Evolutionary conservation across 2,888 invertebrate species (phyloP), one percentile per base, ranked within the genome.

Genomic region (Monopis laevigella): DNA sequence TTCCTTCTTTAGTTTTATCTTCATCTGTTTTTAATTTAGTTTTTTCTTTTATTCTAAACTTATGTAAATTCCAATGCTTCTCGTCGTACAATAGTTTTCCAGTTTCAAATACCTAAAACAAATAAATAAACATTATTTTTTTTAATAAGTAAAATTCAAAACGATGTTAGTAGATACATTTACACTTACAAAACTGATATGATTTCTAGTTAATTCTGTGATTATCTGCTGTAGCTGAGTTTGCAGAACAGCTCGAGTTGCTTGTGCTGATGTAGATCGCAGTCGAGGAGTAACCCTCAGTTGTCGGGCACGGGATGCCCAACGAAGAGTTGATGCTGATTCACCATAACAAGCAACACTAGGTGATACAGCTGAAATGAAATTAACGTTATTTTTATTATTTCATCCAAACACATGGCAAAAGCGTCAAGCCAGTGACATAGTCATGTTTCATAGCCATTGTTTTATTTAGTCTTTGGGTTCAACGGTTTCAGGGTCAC

Each of bases 241-340:
- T 40, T 70, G 72, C 29, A 74, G 48, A 1, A 53, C 59, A 6
- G 60, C 57, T 43, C 56, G 56, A 12, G 64, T 51, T 8, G 50
- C 42, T 11, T 52, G 45, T 3, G 30, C 46, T 52, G 7, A 51
- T 42, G 21, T 5, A 17, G 12, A 2, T 18, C 29, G 41, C 14
- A 3, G 18, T 24, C n/a, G 59, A 11, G 43, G 59, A 0, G 59
- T 51, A 2, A 59, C 51, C 0, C 69, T 73, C 40, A 92, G 86
- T 52, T 85, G 86, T 47, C 90, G 86, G 50, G 92, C 90, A 45
- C 89, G 77, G 52, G 88, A 88, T 44, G 91, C 90, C 81, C 91
- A 92, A 45, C 91, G 84, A 35, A 92, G 80, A n/a, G 92, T 92
- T 53, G 89, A 90, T 39, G 92, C 84, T 6, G 90, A 90, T 67